Evolutionary conservation across 2,113 vertebrate species (phyloP).

Genomic region (Labeo catla): DNA sequence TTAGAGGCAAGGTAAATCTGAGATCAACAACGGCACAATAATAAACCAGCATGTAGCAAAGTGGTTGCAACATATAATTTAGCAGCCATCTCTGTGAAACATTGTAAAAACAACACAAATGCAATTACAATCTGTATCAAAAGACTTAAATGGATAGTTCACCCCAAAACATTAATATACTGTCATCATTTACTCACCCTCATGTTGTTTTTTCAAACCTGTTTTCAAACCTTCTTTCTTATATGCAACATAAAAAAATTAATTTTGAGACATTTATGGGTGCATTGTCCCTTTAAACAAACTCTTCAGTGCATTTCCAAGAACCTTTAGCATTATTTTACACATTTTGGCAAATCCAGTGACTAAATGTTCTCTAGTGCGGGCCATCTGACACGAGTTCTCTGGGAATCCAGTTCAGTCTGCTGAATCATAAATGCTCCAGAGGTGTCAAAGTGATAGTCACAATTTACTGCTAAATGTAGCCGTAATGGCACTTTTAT

Average conservation of each 20-base stretch:
- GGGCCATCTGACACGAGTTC: background rate
- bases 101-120: background rate
- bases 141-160: background rate
- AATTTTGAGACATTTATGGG: background rate
- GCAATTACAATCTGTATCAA: background rate
- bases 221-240: too few relatives aligned
- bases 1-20: background rate
- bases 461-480: slow-evolving; percentile 17
- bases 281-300: background rate
- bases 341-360: background rate
- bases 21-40: background rate
- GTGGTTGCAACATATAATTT: background rate
- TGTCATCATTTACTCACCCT: too few relatives aligned
- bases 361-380: background rate
- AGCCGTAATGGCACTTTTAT: slow-evolving; percentile 2
- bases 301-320: background rate
- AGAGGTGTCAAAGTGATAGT: background rate
- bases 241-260: background rate
- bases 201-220: too few relatives aligned
- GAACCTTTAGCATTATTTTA: background rate
- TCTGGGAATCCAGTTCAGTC: background rate
- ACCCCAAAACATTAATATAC: background rate
- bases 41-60: background rate
- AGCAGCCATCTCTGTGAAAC: background rate
- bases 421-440: slow-evolving; percentile 14